Evolutionary conservation across 2,888 invertebrate species (phyloP).

Genomic region (Drosophila engyochracea): DNA sequence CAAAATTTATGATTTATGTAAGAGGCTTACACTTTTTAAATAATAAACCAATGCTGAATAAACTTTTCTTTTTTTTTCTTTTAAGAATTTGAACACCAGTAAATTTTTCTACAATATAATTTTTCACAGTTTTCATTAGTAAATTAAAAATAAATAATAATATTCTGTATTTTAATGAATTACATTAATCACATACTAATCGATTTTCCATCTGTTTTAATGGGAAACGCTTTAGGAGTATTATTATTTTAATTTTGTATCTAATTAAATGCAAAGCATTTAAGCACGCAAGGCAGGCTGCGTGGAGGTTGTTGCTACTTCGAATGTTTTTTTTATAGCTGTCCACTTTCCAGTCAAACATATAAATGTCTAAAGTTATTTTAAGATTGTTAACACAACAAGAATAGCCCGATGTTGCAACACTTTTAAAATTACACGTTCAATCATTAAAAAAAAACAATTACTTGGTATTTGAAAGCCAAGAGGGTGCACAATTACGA

Average conservation of each 20-base stretch:
- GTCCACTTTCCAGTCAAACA: not conserved
- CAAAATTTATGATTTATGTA: not conserved
- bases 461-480: conserved; percentile 14
- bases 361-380: conserved; percentile 6
- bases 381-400: conserved; percentile 17
- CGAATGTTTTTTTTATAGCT: conserved; percentile 1
- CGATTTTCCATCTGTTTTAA: not conserved
- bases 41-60: not conserved
- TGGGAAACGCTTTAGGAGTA: accelerated
- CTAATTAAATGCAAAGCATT: not conserved
- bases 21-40: not conserved
- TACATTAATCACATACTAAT: not conserved
- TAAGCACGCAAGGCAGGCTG: too few relatives aligned
- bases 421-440: conserved; percentile 40
- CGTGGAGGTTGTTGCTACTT: not conserved
- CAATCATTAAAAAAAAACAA: conserved; percentile 39
- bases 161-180: not conserved
- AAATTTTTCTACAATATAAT: not conserved
- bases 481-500: conserved; percentile 41
- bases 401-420: conserved; percentile 33
- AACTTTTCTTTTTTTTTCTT: not conserved
- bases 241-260: not conserved
- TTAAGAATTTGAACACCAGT: not conserved
- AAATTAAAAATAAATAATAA: not conserved
- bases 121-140: not conserved